Conservation (phyloP, 2,113 vertebrate genomes). For the Tricholaema leucomelas region DNA sequence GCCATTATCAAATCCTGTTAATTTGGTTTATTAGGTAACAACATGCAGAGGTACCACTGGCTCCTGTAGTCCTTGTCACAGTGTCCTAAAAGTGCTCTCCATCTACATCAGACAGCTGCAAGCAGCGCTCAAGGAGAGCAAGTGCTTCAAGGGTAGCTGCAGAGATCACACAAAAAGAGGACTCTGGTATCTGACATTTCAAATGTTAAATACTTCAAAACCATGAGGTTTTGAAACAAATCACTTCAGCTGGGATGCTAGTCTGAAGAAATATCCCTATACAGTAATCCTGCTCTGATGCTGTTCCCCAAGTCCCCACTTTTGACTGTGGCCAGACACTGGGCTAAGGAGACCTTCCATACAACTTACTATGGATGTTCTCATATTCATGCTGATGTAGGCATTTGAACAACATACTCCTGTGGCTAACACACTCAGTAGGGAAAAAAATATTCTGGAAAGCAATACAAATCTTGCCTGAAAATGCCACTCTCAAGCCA, state of each 20-base stretch:
- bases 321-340: neutral
- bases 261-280: neutral
- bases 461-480: neutral
- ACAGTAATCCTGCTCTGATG: neutral
- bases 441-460: neutral
- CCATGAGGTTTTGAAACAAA: slow-evolving; percentile 11
- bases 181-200: neutral
- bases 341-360: neutral
- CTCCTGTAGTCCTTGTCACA: neutral
- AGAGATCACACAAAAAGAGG: neutral
- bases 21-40: neutral
- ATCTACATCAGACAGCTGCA: neutral
- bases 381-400: neutral
- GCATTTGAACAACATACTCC: neutral
- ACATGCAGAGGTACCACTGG: neutral
- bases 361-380: neutral
- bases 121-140: neutral
- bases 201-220: neutral
- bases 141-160: neutral
- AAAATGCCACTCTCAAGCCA: neutral
- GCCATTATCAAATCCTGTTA: neutral
- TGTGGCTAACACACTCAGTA: neutral
- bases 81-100: neutral
- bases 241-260: neutral
- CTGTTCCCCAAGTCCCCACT: neutral